These are phyloP conservation scores for Drosophila fulvimacula DNA, from an alignment of 2,888 invertebrate species.

Conservation along the genomic window DNA sequence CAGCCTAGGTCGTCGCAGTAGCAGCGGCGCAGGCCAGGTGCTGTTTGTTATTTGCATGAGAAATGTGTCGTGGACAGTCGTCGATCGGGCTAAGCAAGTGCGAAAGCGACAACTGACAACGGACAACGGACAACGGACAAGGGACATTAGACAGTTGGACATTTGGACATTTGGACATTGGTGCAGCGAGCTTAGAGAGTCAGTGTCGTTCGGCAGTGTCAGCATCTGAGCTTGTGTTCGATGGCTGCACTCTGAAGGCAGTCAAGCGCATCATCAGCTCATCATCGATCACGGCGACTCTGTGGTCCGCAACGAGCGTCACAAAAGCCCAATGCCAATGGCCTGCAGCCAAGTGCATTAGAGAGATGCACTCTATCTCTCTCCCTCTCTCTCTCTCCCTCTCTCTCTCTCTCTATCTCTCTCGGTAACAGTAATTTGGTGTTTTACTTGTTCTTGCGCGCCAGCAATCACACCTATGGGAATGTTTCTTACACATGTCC, in stretches of 20 bases:
- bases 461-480: constrained; percentile 80
- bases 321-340: constrained; percentile 38
- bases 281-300: constrained; percentile 73
- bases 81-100: constrained; percentile 43
- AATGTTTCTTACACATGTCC: constrained; percentile 78
- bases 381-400: constrained; percentile 5
- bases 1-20: constrained; percentile 11
- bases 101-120: constrained; percentile 59
- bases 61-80: constrained; percentile 55
- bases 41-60: constrained; percentile 64
- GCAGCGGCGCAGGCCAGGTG: constrained; percentile 29
- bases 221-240: constrained; percentile 19
- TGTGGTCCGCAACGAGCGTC: constrained; percentile 39
- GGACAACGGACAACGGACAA: constrained; percentile 18
- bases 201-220: constrained; percentile 8
- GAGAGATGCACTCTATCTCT: constrained; percentile 12
- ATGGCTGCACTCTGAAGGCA: constrained; percentile 46
- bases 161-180: constrained; percentile 9
- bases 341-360: constrained; percentile 38
- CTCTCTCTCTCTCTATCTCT: constrained; percentile 8
- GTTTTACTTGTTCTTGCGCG: constrained; percentile 80
- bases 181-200: neutral
- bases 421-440: constrained; percentile 74
- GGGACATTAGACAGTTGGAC: constrained; percentile 13
- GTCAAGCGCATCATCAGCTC: constrained; percentile 65